These are phyloP conservation scores for Halcyon malimbica DNA, from an alignment of 2,113 vertebrate genomes.

Conservation along the genomic window DNA sequence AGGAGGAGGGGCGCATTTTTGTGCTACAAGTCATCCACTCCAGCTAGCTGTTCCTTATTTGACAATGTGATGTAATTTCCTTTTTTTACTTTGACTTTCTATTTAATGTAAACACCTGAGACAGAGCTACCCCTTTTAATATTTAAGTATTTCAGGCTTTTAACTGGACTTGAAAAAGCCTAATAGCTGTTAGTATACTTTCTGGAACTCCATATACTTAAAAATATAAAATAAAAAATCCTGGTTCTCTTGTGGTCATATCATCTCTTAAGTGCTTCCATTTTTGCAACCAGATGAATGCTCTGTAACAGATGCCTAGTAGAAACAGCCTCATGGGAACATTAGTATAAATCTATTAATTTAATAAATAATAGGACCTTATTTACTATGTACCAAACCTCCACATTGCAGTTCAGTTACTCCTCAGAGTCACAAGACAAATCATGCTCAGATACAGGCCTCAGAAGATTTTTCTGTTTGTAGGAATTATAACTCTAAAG, in stretches of 20 bases:
- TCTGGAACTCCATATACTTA: background rate
- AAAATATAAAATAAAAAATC: background rate
- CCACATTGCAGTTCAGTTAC: background rate
- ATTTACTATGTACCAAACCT: background rate
- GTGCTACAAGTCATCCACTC: slow-evolving; percentile 67
- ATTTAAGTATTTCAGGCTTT: background rate
- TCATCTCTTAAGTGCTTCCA: background rate
- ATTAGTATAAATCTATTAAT: background rate
- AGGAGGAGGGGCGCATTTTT: slow-evolving; percentile 79
- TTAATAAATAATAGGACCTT: background rate
- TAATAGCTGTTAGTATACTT: background rate
- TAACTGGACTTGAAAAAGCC: background rate
- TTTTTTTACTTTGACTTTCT: slow-evolving; percentile 70
- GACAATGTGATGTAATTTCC: slow-evolving; percentile 79
- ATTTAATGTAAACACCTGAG: slow-evolving; percentile 52
- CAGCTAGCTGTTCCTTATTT: slow-evolving; percentile 78
- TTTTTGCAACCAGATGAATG: background rate
- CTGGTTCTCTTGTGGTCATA: background rate
- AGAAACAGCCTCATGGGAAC: background rate
- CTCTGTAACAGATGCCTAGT: background rate
- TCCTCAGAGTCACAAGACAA: background rate
- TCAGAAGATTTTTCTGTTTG: background rate
- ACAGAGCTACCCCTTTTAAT: slow-evolving; percentile 14
- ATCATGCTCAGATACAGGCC: background rate
- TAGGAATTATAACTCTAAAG: background rate